Conservation (phyloP, 1,140 invertebrate genomes). For the Lineus longissimus region DNA sequence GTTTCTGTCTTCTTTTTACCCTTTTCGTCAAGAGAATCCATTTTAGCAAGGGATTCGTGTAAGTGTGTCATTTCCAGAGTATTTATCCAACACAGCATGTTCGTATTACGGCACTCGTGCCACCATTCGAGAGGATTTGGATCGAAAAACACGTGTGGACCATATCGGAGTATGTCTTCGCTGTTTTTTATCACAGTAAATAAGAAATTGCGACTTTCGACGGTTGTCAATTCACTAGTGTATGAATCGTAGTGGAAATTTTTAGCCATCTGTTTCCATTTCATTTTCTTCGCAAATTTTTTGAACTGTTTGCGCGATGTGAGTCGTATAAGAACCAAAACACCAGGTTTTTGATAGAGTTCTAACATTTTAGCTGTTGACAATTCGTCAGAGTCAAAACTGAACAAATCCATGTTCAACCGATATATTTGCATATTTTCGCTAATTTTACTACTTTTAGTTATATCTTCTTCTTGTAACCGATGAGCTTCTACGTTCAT, state of each 20-base stretch:
- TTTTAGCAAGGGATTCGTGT: too few relatives aligned
- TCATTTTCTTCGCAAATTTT: conserved; percentile 3
- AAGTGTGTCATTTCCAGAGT: neutral
- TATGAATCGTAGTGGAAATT: neutral
- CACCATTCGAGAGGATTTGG: neutral
- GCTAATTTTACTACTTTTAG: neutral
- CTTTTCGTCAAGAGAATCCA: too few relatives aligned
- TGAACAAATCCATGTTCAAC: conserved; percentile 1
- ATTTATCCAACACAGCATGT: conserved; percentile 8
- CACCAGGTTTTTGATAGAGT: conserved; percentile 7
- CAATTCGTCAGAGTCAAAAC: conserved; percentile 3
- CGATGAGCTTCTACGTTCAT: neutral
- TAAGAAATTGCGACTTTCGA: conserved; percentile 5
- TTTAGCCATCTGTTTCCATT: conserved; percentile 5
- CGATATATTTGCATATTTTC: neutral
- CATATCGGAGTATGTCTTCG: neutral
- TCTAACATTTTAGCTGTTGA: conserved; percentile 1
- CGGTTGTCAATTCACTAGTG: neutral
- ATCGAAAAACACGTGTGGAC: conserved; percentile 3
- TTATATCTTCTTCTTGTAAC: neutral
- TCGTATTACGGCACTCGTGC: neutral
- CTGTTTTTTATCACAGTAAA: conserved; percentile 4
- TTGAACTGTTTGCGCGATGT: neutral
- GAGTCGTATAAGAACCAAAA: neutral
- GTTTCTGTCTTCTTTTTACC: too few relatives aligned